Percentiles rank a stretch among this genome's conserved stretches.
Conservation (phyloP, 1,140 invertebrate genomes). For the Cydia splendana region DNA sequence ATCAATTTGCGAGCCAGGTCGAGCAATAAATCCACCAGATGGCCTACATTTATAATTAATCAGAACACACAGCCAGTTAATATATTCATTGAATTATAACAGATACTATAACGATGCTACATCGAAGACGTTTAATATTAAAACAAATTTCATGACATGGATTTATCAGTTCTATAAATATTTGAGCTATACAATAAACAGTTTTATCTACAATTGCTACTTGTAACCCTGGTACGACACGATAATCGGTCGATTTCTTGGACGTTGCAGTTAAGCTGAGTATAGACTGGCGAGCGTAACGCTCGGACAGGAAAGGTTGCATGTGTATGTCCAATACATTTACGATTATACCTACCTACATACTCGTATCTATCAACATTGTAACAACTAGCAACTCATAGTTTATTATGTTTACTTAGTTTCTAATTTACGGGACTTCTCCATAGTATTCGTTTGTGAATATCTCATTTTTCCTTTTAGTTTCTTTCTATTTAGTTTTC, state of each 20-base stretch:
- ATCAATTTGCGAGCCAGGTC: conserved; percentile 39
- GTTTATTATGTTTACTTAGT: too few species aligned
- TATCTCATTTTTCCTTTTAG: too few species aligned
- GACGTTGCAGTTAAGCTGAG: neutral
- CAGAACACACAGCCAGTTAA: conserved; percentile 38
- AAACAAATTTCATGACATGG: neutral
- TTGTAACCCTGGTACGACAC: conserved; percentile 8
- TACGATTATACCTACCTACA: neutral
- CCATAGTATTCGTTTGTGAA: too few species aligned
- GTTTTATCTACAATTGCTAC: conserved; percentile 10
- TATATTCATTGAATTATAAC: conserved; percentile 32
- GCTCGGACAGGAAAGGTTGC: neutral
- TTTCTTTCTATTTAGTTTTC: too few species aligned
- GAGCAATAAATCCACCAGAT: conserved; percentile 40
- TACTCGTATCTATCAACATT: neutral
- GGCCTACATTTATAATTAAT: conserved; percentile 51
- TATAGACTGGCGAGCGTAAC: neutral
- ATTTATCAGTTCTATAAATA: conserved; percentile 1
- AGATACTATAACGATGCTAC: neutral
- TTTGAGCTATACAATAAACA: neutral
- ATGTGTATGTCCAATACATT: neutral
- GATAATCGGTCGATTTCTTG: conserved; percentile 12
- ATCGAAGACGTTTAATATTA: neutral
- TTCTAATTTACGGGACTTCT: too few species aligned
- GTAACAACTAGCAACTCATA: too few species aligned